These are phyloP conservation scores for Pica pica DNA, from an alignment of 2,113 vertebrate genomes.

Conservation along the genomic window DNA sequence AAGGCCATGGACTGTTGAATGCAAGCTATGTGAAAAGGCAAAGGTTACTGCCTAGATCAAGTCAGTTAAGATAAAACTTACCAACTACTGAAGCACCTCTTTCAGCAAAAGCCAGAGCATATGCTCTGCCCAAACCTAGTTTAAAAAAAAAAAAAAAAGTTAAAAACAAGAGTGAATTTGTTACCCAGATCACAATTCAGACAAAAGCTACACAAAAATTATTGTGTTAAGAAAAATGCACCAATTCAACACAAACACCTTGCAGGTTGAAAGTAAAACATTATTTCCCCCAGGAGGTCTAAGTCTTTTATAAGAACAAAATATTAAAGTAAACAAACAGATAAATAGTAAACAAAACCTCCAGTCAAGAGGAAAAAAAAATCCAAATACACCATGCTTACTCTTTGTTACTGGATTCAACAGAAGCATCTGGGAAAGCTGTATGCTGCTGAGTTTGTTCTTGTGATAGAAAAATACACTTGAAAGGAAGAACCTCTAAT, in stretches of 20 bases:
- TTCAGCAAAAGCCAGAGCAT: constrained; percentile 93
- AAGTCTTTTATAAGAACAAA: not conserved
- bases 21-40: not conserved
- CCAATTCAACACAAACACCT: not conserved
- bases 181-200: not conserved
- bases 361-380: not conserved
- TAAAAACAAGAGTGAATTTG: not conserved
- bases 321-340: not conserved
- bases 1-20: not conserved
- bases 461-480: not conserved
- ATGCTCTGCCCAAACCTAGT: constrained; percentile 89
- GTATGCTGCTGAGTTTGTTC: not conserved
- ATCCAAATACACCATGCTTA: not conserved
- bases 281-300: not conserved
- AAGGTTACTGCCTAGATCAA: constrained; percentile 6
- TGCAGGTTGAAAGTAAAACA: not conserved
- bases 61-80: constrained; percentile 67
- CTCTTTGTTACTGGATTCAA: not conserved
- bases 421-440: not conserved
- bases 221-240: not conserved
- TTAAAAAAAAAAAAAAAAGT: not conserved
- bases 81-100: constrained; percentile 94
- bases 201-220: not conserved
- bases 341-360: not conserved
- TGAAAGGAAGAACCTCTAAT: not conserved